phyloP scores from a whole-genome alignment of 2,888 invertebrate genomes.

The Onthophagus sagittarius region DNA sequence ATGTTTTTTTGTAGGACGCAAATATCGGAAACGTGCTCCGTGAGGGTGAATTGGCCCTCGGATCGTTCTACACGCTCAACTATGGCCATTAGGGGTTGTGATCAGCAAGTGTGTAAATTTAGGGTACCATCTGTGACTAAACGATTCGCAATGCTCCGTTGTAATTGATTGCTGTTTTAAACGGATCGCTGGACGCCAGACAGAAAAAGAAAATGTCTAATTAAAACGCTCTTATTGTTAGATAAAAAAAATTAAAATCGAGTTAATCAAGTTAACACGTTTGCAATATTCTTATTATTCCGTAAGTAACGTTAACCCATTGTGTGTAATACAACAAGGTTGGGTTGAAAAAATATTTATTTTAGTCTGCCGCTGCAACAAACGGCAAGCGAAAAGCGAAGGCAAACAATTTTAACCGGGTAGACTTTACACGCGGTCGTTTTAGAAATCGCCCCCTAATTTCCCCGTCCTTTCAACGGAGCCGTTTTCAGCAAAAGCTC shows the following conservation, averaged over 20 bases:
- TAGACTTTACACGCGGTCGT: not conserved
- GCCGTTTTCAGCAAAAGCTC: slow-evolving; percentile 12
- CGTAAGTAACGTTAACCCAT: too few relatives aligned
- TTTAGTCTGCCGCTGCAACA: not conserved
- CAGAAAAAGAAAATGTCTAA: not conserved
- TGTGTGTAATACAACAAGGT: too few relatives aligned
- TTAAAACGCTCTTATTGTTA: not conserved
- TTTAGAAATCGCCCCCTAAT: slow-evolving; percentile 1
- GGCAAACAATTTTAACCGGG: not conserved
- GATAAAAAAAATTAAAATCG: not conserved
- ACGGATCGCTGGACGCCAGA: slow-evolving; percentile 6
- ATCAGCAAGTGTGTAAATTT: slow-evolving; percentile 27
- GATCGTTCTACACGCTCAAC: not conserved
- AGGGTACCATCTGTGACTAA: slow-evolving; percentile 34
- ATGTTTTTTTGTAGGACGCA: not conserved
- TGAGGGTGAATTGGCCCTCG: not conserved
- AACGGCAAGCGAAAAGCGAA: not conserved
- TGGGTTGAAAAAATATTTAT: not conserved
- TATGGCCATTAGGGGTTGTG: slow-evolving; percentile 9
- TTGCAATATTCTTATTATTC: too few relatives aligned
- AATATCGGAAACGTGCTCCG: not conserved
- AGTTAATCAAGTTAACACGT: too few relatives aligned
- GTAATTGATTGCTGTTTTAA: slow-evolving; percentile 31
- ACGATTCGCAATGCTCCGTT: slow-evolving; percentile 30
- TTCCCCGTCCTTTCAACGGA: slow-evolving; percentile 1